phyloP scores from a whole-genome alignment of 2,113 vertebrate genomes.

The Noturus placidus region DNA sequence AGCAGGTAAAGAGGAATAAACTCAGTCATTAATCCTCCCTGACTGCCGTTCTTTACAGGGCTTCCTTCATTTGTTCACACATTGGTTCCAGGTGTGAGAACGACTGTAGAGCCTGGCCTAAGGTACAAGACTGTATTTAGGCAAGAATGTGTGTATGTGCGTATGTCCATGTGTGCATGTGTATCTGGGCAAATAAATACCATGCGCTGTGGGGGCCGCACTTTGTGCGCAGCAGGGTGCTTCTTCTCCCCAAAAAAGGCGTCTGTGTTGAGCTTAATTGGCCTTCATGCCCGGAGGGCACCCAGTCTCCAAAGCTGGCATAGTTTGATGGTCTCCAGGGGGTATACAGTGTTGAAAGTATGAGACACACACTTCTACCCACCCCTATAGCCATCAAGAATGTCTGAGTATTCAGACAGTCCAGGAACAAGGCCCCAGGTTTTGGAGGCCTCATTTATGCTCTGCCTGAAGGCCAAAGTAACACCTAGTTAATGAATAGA shows the following conservation, averaged over 20 bases:
- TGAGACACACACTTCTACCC: constrained; percentile 41
- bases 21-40: constrained; percentile 52
- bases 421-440: constrained; percentile 32
- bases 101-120: constrained; percentile 42
- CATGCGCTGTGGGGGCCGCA: constrained; percentile 39
- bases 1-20: constrained; percentile 53
- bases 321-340: constrained; percentile 50
- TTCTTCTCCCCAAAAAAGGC: constrained; percentile 48
- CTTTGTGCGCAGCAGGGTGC: constrained; percentile 54
- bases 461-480: constrained; percentile 35
- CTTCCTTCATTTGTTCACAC: constrained; percentile 61
- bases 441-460: constrained; percentile 32
- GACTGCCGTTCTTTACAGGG: constrained; percentile 35
- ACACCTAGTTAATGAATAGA: constrained; percentile 47
- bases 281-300: constrained; percentile 46
- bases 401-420: constrained; percentile 42
- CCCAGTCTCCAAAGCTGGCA: constrained; percentile 50
- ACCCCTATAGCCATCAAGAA: constrained; percentile 37
- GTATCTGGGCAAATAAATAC: constrained; percentile 60
- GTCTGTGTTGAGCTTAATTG: constrained; percentile 57
- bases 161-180: constrained; percentile 43
- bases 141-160: constrained; percentile 51
- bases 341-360: constrained; percentile 52
- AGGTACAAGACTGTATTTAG: constrained; percentile 57
- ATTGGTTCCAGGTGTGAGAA: constrained; percentile 65